These are phyloP conservation scores for Parnassius apollo DNA, from an alignment of 2,888 invertebrate species.

Conservation along the genomic window DNA sequence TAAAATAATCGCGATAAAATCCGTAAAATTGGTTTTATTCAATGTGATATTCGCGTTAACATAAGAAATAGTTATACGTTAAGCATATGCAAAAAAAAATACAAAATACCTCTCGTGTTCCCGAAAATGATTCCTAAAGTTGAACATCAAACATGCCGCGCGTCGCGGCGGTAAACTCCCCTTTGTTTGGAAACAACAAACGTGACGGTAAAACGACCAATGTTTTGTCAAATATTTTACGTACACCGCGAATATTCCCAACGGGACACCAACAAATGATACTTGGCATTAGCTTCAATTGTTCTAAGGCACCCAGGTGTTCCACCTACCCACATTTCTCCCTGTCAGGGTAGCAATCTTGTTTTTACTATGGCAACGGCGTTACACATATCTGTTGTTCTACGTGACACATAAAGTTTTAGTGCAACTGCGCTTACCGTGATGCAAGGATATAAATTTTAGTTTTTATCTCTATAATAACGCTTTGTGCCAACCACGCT, in stretches of 20 bases:
- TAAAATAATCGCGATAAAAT: too few species aligned
- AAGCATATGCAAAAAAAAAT: background rate
- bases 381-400: constrained; percentile 5
- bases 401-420: constrained; percentile 39
- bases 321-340: constrained; percentile 49
- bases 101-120: background rate
- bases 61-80: too few species aligned
- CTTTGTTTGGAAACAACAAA: constrained; percentile 20
- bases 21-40: too few species aligned
- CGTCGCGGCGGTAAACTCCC: background rate
- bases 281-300: constrained; percentile 27
- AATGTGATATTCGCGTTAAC: too few species aligned
- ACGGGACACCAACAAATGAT: constrained; percentile 36
- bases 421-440: constrained; percentile 42
- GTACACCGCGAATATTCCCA: constrained; percentile 28
- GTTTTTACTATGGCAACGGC: constrained; percentile 41
- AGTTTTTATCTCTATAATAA: constrained; percentile 39
- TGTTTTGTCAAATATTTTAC: constrained; percentile 37
- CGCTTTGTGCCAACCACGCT: constrained; percentile 2
- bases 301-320: constrained; percentile 48
- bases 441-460: constrained; percentile 56
- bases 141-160: constrained; percentile 2
- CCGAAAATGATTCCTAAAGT: constrained; percentile 14
- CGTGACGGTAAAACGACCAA: constrained; percentile 14
- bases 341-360: constrained; percentile 50